phyloP scores from a whole-genome alignment of 2,113 vertebrate species.

The Chaetorhynchus papuensis region DNA sequence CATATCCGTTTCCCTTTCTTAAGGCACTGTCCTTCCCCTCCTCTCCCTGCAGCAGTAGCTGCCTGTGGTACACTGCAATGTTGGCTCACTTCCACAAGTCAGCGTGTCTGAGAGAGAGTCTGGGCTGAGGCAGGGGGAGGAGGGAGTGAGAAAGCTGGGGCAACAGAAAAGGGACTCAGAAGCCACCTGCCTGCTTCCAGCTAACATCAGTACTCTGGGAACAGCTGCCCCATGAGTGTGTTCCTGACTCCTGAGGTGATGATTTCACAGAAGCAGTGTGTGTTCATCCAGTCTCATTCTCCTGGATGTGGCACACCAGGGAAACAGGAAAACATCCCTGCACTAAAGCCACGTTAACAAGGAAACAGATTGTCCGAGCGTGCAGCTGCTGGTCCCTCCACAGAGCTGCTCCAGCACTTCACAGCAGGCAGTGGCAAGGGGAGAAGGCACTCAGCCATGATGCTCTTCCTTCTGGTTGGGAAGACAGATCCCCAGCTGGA shows the following conservation, averaged over 20 bases:
- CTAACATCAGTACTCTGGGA: background rate
- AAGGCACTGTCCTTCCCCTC: background rate
- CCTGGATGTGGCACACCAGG: background rate
- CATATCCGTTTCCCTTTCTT: background rate
- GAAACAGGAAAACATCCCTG: background rate
- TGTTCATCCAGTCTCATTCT: background rate
- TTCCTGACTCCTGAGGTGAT: background rate
- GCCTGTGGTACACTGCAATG: background rate
- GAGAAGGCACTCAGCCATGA: background rate
- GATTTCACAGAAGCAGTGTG: background rate
- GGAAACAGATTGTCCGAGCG: background rate
- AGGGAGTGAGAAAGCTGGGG: background rate
- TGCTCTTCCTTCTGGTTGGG: background rate
- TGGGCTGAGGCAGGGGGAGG: background rate
- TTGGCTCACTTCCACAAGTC: constrained; percentile 42
- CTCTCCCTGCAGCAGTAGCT: background rate
- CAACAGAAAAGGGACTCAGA: background rate
- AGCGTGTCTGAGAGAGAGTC: background rate
- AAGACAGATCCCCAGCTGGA: background rate
- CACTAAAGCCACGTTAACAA: background rate
- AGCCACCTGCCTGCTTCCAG: background rate
- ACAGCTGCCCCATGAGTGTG: background rate
- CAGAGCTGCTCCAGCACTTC: background rate
- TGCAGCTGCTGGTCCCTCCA: constrained; percentile 10
- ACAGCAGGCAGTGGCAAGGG: background rate